Conservation (phyloP, 2,797 vertebrate genomes). For the Trematocara caparti region DNA sequence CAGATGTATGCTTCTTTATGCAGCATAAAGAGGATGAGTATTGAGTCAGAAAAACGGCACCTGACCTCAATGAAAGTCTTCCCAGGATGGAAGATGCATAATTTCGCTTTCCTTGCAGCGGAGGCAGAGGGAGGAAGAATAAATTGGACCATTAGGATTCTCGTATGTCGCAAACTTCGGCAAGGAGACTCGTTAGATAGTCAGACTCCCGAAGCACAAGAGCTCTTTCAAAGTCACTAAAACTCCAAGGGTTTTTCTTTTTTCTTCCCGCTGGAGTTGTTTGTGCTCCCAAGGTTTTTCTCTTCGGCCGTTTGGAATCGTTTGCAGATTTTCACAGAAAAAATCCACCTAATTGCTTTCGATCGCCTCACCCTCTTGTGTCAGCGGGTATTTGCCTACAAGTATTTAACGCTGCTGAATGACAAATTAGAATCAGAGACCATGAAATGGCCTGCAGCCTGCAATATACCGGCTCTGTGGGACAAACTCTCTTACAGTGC, state of each 20-base stretch:
- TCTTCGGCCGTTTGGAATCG: background rate
- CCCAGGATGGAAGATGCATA: background rate
- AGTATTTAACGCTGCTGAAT: conserved; percentile 76
- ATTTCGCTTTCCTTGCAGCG: background rate
- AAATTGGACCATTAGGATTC: background rate
- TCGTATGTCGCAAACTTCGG: background rate
- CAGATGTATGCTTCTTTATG: background rate
- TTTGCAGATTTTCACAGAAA: conserved; percentile 40
- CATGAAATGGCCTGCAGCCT: conserved; percentile 69
- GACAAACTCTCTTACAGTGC: background rate
- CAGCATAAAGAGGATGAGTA: background rate
- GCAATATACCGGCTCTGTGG: background rate
- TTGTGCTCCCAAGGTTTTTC: background rate
- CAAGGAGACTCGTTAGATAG: conserved; percentile 3
- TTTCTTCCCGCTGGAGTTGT: background rate
- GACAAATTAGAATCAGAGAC: conserved; percentile 77
- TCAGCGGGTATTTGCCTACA: conserved; percentile 72
- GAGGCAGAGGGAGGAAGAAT: conserved; percentile 9
- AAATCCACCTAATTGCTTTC: conserved; percentile 71
- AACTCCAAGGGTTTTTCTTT: background rate
- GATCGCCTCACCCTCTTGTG: conserved; percentile 60
- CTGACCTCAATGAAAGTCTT: conserved; percentile 2
- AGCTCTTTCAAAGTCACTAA: background rate
- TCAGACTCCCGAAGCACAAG: background rate
- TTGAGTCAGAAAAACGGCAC: background rate